A percentile compares a stretch with the other conserved stretches of the same genome.
These are phyloP conservation scores for Pluvianellus socialis DNA, from an alignment of 2,113 vertebrate genomes.

Conservation along the genomic window DNA sequence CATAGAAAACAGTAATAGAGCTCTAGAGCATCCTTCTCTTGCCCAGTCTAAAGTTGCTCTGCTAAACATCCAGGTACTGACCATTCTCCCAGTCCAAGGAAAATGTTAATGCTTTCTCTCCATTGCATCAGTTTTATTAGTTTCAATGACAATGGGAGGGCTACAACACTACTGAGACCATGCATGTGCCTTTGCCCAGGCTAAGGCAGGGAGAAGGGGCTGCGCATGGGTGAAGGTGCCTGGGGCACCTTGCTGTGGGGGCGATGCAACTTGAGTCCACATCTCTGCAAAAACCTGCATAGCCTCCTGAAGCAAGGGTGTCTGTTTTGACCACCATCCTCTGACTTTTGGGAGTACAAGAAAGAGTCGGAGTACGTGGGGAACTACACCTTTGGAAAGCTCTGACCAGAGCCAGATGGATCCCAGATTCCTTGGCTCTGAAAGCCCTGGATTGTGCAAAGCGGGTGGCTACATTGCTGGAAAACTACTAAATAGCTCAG, in stretches of 20 bases:
- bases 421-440: neutral
- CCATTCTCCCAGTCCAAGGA: neutral
- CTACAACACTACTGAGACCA: fast-evolving
- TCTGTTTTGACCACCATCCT: neutral
- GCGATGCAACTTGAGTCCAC: neutral
- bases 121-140: neutral
- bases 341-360: neutral
- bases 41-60: neutral
- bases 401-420: neutral
- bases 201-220: neutral
- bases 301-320: neutral
- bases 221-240: neutral
- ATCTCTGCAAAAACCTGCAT: neutral
- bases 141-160: neutral
- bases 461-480: neutral
- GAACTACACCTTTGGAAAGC: neutral
- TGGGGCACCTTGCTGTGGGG: neutral
- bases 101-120: neutral
- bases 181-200: neutral
- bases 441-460: neutral
- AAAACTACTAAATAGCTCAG: neutral
- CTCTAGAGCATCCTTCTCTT: neutral
- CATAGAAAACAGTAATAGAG: neutral
- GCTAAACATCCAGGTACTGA: neutral
- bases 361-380: neutral